Percentiles rank a stretch among this genome's conserved stretches.
Evolutionary conservation across 1,140 invertebrate genomes (phyloP).

Genomic region (Eupeodes corollae): DNA sequence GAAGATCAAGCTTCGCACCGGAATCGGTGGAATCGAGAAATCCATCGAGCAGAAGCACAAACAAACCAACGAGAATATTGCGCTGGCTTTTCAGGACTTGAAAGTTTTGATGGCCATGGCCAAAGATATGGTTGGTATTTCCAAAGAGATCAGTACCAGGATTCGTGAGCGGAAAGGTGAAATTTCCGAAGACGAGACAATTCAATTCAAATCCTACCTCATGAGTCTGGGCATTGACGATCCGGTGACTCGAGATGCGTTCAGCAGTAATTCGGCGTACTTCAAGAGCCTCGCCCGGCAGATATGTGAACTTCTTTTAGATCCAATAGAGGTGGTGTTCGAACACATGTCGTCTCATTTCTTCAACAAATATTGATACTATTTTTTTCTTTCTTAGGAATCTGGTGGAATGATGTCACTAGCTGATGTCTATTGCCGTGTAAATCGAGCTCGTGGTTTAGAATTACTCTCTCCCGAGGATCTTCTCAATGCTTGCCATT

Average conservation of each 20-base stretch:
- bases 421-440: slow-evolving; percentile 91
- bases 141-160: slow-evolving; percentile 85
- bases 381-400: slow-evolving; percentile 47
- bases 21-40: slow-evolving; percentile 92
- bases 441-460: slow-evolving; percentile 81
- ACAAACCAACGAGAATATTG: slow-evolving; percentile 83
- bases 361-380: too few relatives aligned
- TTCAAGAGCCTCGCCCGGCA: slow-evolving; percentile 78
- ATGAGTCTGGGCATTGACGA: slow-evolving; percentile 95
- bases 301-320: slow-evolving; percentile 68
- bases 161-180: slow-evolving; percentile 90
- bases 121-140: slow-evolving; percentile 91
- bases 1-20: slow-evolving; percentile 62
- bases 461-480: slow-evolving; percentile 90
- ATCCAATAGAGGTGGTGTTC: slow-evolving; percentile 76
- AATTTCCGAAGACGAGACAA: slow-evolving; percentile 94
- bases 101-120: slow-evolving; percentile 90
- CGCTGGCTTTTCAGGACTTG: slow-evolving; percentile 88
- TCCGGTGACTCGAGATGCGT: slow-evolving; percentile 86
- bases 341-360: too few relatives aligned
- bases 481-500: slow-evolving; percentile 78
- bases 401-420: slow-evolving; percentile 92
- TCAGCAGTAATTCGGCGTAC: slow-evolving; percentile 77
- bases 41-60: slow-evolving; percentile 81
- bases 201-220: slow-evolving; percentile 90